Evolutionary conservation across 2,888 invertebrate species (phyloP), one percentile per base, ranked within the genome.

Genomic region (Pedicia rivosa): DNA sequence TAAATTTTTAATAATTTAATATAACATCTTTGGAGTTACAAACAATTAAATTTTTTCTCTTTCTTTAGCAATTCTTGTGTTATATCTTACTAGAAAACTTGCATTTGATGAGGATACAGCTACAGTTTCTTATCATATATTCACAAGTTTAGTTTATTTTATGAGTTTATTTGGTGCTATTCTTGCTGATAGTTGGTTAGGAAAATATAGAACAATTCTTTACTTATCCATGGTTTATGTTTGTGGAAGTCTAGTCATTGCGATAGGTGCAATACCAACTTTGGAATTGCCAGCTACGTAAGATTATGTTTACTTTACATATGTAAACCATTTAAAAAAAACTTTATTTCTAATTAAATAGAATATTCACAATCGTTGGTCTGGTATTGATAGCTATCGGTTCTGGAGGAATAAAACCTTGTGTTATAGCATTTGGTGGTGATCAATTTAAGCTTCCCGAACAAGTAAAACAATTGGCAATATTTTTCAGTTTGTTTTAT

Each of bases 401-500:
- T 3, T 80, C 82, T 1, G 83, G 83, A 1, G 83, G 83, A 4
- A 84, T 86, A 43, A 86, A 84, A 47, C 82, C 84, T 0, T 84
- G 83, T 53, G 82, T 84, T 2, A 66, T 78, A 1, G 74, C 84
- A 0, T 84, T 84, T 53, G 84, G 83, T 3, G 84, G 82, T 1
- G 84, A 86, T 56, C 84, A 83, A 55, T 80, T 82, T 50, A 56
- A 62, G 12, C 49, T 74, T 28, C 74, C 74, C 1, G 63, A 68
- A 33, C 75, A 81, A 59, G 66, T 72, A 12, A 65, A 66, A 42
- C 70, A 77, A 49, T 61, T 80, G 29, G 67, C 72, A 1, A 59
- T 70, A 19, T 86, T 79, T 59, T 84, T 84, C 55, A 81, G 80
- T 15, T 57, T 82, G 3, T 74, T 83, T 49, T 86, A 86, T 57